Percentiles rank a stretch among this genome's conserved stretches.
phyloP scores from a whole-genome alignment of 2,113 vertebrate genomes.

The Egretta garzetta region DNA sequence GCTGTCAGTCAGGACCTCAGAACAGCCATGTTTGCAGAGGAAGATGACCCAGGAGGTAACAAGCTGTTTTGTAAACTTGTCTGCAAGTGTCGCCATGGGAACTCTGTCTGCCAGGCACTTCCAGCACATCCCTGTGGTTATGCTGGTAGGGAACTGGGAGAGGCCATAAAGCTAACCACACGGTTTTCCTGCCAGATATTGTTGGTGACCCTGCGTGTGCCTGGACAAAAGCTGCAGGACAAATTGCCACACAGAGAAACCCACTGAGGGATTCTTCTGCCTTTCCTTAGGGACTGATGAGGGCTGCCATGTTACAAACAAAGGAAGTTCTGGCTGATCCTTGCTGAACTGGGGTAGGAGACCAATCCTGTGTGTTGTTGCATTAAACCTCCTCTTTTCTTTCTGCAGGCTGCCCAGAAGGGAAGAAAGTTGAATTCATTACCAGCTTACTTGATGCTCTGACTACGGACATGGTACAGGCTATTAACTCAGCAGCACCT shows the following conservation, averaged over 20 bases:
- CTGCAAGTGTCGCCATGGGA: slow-evolving; percentile 28
- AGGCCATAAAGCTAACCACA: slow-evolving; percentile 6
- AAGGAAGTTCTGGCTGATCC: not conserved
- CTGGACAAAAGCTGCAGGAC: slow-evolving; percentile 33
- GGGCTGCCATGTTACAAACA: not conserved
- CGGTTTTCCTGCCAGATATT: slow-evolving; percentile 23
- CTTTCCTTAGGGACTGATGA: not conserved
- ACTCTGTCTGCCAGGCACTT: not conserved
- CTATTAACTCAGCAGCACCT: slow-evolving; percentile 94
- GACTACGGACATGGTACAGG: slow-evolving; percentile 98
- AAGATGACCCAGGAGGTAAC: slow-evolving; percentile 7
- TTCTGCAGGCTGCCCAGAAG: slow-evolving; percentile 92
- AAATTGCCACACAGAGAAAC: not conserved
- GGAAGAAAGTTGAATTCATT: slow-evolving; percentile 97
- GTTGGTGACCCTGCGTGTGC: slow-evolving; percentile 8
- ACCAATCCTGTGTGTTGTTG: not conserved
- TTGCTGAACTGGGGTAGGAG: not conserved
- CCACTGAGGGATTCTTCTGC: not conserved
- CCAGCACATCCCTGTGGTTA: slow-evolving; percentile 10
- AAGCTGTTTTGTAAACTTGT: slow-evolving; percentile 38
- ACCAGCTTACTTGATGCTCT: slow-evolving; percentile 96
- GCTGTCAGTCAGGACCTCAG: not conserved
- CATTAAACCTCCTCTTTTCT: slow-evolving; percentile 14
- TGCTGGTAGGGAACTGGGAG: slow-evolving; percentile 1
- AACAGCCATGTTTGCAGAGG: not conserved